phyloP scores from a whole-genome alignment of 2,888 invertebrate genomes.

The Nasonia oneida region DNA sequence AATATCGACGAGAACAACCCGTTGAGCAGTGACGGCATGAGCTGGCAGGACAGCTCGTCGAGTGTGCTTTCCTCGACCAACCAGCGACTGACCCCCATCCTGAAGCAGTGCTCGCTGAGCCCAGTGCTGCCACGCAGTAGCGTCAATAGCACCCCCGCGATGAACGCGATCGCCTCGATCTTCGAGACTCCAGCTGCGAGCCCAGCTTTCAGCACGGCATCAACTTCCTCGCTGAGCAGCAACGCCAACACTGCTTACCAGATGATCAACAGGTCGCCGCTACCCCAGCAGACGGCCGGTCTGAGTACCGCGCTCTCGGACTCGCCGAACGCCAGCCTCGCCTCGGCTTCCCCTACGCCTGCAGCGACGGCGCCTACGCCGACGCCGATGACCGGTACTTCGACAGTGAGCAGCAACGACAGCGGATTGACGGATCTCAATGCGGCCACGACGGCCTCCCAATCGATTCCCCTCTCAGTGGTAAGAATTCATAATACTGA shows the following conservation, averaged over 20 bases:
- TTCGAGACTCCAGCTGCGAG: slow-evolving; percentile 73
- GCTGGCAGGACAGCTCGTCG: slow-evolving; percentile 72
- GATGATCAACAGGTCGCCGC: slow-evolving; percentile 51
- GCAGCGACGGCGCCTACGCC: neutral
- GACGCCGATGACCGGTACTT: slow-evolving; percentile 2
- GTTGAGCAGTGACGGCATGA: slow-evolving; percentile 58
- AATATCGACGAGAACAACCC: slow-evolving; percentile 62
- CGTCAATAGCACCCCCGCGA: slow-evolving; percentile 63
- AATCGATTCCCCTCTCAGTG: slow-evolving; percentile 6
- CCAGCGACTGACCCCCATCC: slow-evolving; percentile 73
- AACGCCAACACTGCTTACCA: slow-evolving; percentile 18
- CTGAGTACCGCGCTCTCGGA: slow-evolving; percentile 7
- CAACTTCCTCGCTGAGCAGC: slow-evolving; percentile 74
- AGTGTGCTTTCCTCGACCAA: slow-evolving; percentile 67
- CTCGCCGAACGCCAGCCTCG: slow-evolving; percentile 17
- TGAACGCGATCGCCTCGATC: slow-evolving; percentile 63
- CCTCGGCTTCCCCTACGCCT: slow-evolving; percentile 35
- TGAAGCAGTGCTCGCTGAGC: slow-evolving; percentile 73
- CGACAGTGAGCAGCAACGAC: neutral
- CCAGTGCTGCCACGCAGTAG: slow-evolving; percentile 70
- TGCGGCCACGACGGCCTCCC: slow-evolving; percentile 8
- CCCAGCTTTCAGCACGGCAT: slow-evolving; percentile 76
- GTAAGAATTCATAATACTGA: neutral
- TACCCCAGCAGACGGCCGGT: slow-evolving; percentile 13
- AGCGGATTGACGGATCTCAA: neutral